These are phyloP conservation scores for Valencia hispanica DNA, from an alignment of 2,797 vertebrate genomes.

Conservation along the genomic window DNA sequence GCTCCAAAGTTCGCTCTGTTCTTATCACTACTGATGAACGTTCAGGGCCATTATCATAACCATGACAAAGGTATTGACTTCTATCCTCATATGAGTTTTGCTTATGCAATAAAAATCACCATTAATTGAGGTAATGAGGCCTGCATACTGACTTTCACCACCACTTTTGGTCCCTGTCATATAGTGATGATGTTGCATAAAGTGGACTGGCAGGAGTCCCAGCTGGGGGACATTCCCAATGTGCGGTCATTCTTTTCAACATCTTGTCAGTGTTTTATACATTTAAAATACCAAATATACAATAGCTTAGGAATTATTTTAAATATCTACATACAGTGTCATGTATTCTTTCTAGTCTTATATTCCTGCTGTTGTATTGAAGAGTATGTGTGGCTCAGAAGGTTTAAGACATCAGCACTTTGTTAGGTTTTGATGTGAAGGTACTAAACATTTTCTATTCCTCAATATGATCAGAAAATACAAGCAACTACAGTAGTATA, in stretches of 20 bases:
- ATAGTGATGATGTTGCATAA: conserved; percentile 72
- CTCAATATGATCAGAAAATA: too few relatives aligned
- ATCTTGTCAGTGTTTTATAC: conserved; percentile 10
- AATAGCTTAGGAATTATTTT: conserved; percentile 19
- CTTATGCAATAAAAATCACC: conserved; percentile 75
- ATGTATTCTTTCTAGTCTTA: neutral
- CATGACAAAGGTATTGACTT: conserved; percentile 76
- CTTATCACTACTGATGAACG: conserved; percentile 62
- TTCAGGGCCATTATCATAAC: conserved; percentile 73
- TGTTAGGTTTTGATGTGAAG: too few relatives aligned
- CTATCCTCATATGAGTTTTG: conserved; percentile 73
- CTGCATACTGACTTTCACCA: conserved; percentile 64
- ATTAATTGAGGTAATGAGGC: conserved; percentile 80
- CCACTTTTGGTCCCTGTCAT: conserved; percentile 72
- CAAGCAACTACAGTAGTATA: too few relatives aligned
- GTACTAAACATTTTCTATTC: too few relatives aligned
- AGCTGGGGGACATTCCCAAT: conserved; percentile 50
- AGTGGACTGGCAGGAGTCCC: conserved; percentile 53
- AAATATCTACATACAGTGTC: neutral
- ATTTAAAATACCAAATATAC: neutral
- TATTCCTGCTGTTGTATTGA: neutral
- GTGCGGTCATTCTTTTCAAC: conserved; percentile 41
- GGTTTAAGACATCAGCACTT: neutral
- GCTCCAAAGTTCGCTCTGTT: conserved; percentile 57
- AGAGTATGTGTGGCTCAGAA: neutral